Percentiles rank a stretch among this genome's conserved stretches.
Conservation (phyloP, 2,888 invertebrate species). For the Bibio marci region DNA sequence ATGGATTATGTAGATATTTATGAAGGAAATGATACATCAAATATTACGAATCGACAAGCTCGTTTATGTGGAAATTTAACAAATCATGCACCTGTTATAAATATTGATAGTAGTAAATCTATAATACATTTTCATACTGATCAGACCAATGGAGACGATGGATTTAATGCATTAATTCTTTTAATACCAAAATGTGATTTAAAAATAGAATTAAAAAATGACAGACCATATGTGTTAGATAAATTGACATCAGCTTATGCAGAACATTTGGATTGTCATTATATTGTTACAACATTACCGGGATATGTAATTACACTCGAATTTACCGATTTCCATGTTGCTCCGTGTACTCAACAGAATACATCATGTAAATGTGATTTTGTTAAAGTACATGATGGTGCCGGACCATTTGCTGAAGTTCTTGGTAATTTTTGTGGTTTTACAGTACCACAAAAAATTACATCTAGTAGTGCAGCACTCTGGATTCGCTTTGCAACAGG, state of each 20-base stretch:
- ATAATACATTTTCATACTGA: conserved; percentile 36
- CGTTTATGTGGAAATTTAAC: conserved; percentile 49
- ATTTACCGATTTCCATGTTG: conserved; percentile 35
- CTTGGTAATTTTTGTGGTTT: conserved; percentile 48
- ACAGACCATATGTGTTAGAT: conserved; percentile 19
- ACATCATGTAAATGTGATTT: conserved; percentile 51
- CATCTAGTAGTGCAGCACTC: conserved; percentile 41
- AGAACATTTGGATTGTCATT: conserved; percentile 54
- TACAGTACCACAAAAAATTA: conserved; percentile 33
- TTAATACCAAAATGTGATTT: conserved; percentile 61
- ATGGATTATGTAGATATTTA: conserved; percentile 46
- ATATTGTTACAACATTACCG: conserved; percentile 42
- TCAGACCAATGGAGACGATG: conserved; percentile 26
- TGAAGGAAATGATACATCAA: conserved; percentile 26
- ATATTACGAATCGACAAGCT: conserved; percentile 31
- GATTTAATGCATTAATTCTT: conserved; percentile 40
- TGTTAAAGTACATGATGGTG: conserved; percentile 57
- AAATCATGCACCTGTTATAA: conserved; percentile 34
- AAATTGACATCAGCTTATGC: conserved; percentile 37
- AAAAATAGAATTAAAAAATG: conserved; percentile 33
- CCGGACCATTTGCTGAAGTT: conserved; percentile 41
- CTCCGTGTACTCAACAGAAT: conserved; percentile 22
- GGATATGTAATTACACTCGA: conserved; percentile 44
- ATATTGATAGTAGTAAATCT: conserved; percentile 40
- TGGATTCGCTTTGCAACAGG: conserved; percentile 44